phyloP scores from a whole-genome alignment of 2,113 vertebrate species.

The Aplodontia rufa region DNA sequence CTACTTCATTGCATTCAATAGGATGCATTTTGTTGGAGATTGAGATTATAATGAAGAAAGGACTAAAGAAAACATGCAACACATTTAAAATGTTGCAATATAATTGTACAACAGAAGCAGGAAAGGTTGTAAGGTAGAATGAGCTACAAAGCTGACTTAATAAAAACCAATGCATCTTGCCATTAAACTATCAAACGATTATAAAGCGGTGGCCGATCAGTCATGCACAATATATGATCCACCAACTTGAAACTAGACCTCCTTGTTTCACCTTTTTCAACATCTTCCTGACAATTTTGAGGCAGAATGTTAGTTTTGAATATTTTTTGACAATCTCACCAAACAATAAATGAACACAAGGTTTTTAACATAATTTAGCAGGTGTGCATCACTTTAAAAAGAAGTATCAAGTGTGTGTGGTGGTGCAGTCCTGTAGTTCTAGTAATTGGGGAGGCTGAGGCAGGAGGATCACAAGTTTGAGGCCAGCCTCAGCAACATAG shows the following conservation, averaged over 20 bases:
- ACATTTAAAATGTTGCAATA: background rate
- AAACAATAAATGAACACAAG: too few species aligned
- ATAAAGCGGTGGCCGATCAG: background rate
- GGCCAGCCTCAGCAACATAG: background rate
- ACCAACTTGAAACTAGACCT: background rate
- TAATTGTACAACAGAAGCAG: background rate
- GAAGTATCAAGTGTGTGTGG: too few species aligned
- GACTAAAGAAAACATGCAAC: background rate
- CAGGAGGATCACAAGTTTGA: background rate
- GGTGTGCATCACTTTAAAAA: too few species aligned
- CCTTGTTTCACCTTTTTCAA: too few species aligned
- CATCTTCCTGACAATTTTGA: too few species aligned
- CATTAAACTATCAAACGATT: background rate
- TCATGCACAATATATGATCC: background rate
- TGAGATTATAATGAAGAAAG: background rate
- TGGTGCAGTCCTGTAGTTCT: background rate
- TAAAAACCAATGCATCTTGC: constrained; percentile 57
- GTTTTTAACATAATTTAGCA: too few species aligned
- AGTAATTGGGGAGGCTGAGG: background rate
- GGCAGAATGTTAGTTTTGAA: too few species aligned
- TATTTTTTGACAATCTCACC: too few species aligned
- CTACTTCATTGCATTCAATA: background rate
- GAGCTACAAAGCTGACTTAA: background rate
- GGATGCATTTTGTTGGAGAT: background rate
- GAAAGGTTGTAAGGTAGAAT: background rate